These are phyloP conservation scores for Furcifer pardalis DNA, from an alignment of 2,797 vertebrate species.

Conservation along the genomic window DNA sequence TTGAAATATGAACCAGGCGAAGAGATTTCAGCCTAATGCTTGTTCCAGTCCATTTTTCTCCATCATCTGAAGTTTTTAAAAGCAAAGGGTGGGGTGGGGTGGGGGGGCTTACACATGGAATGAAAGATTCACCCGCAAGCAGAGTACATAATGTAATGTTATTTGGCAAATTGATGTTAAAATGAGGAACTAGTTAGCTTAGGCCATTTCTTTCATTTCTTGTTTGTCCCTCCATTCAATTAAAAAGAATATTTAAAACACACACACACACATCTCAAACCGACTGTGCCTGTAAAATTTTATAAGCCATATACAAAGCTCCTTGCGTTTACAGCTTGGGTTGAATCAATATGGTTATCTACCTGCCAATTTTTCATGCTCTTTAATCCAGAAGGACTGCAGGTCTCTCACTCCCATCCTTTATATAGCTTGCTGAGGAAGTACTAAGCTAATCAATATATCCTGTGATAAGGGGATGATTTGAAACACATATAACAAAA, in stretches of 20 bases:
- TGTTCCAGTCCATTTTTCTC: conserved; percentile 67
- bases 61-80: conserved; percentile 43
- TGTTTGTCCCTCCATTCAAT: conserved; percentile 46
- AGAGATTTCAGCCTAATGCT: conserved; percentile 67
- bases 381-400: conserved; percentile 70
- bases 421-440: conserved; percentile 66
- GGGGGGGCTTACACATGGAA: conserved; percentile 43
- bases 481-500: conserved; percentile 81
- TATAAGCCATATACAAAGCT: conserved; percentile 62
- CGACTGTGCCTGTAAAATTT: conserved; percentile 49
- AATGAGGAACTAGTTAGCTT: conserved; percentile 51
- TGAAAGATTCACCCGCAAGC: conserved; percentile 39
- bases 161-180: conserved; percentile 45
- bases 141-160: conserved; percentile 20
- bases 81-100: too few species aligned
- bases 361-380: conserved; percentile 79
- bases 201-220: conserved; percentile 22
- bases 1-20: conserved; percentile 73
- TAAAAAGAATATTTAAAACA: conserved; percentile 36
- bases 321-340: conserved; percentile 72
- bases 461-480: conserved; percentile 82
- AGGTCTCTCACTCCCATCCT: background rate
- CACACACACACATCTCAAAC: conserved; percentile 18
- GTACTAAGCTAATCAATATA: conserved; percentile 81
- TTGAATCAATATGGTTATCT: conserved; percentile 81